Evolutionary conservation across 2,797 vertebrate species (phyloP), one percentile per base, ranked within the genome.

Genomic region (Furcifer pardalis): DNA sequence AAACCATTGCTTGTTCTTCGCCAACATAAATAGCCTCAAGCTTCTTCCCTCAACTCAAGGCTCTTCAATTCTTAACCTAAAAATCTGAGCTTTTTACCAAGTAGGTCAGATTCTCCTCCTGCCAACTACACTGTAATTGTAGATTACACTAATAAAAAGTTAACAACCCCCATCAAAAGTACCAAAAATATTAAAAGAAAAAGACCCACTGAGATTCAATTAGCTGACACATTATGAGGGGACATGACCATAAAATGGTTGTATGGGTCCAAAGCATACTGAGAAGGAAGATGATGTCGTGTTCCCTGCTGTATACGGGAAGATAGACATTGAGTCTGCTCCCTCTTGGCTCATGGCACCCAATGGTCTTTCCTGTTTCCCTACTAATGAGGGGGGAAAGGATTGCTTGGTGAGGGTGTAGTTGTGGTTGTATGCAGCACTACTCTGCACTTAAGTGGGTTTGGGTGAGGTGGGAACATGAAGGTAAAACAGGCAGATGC

Each of bases 251-350:
- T n/a, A n/a, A n/a, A n/a, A n/a, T n/a, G n/a, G n/a, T n/a, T n/a
- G n/a, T n/a, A n/a, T 81, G 84, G 84, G 89, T 89, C 90, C 92
- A 94, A 94, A 89, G 62, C 89, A 91, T 90, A 92, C 91, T 93
- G 91, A 90, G 86, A 94, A 88, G 62, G 73, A 62, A 77, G 75
- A 56, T 84, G 76, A 81, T 90, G 83, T 79, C 17, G 23, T 91
- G 86, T 90, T 86, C 77, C 73, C 73, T 60, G 1, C 0, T 75
- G 80, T 2, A n/a, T 80, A 72, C 0, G 1, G 89, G 90, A 87
- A 68, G 85, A 68, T 73, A 56, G 66, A 44, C 65, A 59, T 44
- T 59, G n/a, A 59, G 79, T 30, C 63, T 37, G 46, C 59, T 52
- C 69, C 89, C 52, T 84, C 46, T 86, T 89, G 90, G 89, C 91